Evolutionary conservation across 2,113 vertebrate species (phyloP).

Genomic region (Scomber colias): DNA sequence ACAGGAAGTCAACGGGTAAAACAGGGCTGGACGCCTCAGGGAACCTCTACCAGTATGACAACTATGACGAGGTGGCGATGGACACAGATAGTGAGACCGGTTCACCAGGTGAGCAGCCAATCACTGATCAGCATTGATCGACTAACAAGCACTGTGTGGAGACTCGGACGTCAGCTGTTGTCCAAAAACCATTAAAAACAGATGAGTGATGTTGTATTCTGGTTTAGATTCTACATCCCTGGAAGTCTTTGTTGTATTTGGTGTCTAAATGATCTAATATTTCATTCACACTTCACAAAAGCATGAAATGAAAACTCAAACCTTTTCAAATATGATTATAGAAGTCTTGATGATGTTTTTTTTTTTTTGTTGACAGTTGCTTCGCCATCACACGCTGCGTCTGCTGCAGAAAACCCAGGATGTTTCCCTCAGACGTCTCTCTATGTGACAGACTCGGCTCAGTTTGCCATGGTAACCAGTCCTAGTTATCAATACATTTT

Average conservation of each 20-base stretch:
- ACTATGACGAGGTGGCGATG: constrained; percentile 99
- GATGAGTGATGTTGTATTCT: too few relatives aligned
- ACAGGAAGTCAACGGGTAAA: constrained; percentile 91
- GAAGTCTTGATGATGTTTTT: background rate
- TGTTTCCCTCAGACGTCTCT: constrained; percentile 29
- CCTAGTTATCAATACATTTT: too few relatives aligned
- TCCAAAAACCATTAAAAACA: background rate
- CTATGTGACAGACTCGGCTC: constrained; percentile 49
- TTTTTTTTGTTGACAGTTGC: constrained; percentile 58
- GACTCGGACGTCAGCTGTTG: background rate
- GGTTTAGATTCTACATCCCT: too few relatives aligned
- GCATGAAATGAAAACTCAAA: too few relatives aligned
- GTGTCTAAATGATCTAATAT: too few relatives aligned
- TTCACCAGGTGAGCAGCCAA: constrained; percentile 90
- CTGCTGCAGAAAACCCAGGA: background rate
- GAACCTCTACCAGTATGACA: constrained; percentile 98
- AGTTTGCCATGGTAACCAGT: constrained; percentile 62
- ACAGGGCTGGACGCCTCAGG: constrained; percentile 89
- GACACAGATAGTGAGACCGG: constrained; percentile 96
- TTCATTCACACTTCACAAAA: too few relatives aligned
- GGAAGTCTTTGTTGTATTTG: too few relatives aligned
- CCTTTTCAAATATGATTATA: too few relatives aligned
- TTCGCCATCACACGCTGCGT: constrained; percentile 64
- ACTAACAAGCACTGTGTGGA: too few relatives aligned
- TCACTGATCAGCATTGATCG: too few relatives aligned